Conservation (phyloP, 2,113 vertebrate species). For the Bubalus kerabau region DNA sequence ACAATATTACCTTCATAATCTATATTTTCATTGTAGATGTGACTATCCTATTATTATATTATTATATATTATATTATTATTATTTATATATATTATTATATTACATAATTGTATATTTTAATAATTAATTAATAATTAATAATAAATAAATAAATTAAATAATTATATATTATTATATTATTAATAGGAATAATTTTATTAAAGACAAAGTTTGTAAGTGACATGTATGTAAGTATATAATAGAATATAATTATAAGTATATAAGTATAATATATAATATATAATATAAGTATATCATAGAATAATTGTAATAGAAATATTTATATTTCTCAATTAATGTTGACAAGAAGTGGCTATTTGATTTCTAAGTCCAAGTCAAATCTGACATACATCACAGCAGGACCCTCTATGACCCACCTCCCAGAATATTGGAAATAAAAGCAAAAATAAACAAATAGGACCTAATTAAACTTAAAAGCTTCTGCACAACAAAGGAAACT, state of each 20-base stretch:
- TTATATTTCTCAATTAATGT: conserved; percentile 2
- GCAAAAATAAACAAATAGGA: too few relatives aligned
- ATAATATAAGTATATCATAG: not conserved
- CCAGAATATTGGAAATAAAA: too few relatives aligned
- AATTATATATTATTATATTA: not conserved
- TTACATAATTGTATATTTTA: too few relatives aligned
- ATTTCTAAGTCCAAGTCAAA: not conserved
- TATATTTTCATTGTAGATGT: not conserved
- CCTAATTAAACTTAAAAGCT: too few relatives aligned
- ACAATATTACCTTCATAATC: not conserved
- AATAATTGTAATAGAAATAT: not conserved
- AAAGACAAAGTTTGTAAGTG: not conserved
- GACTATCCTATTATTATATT: not conserved
- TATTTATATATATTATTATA: too few relatives aligned
- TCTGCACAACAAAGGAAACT: too few relatives aligned
- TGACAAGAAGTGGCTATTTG: not conserved
- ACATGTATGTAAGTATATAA: not conserved
- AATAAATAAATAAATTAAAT: too few relatives aligned
- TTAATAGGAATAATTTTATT: not conserved
- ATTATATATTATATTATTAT: too few relatives aligned
- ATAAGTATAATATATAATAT: too few relatives aligned
- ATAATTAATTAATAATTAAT: too few relatives aligned
- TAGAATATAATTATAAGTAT: not conserved
- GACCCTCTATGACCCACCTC: too few relatives aligned
- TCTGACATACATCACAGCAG: too few relatives aligned